A percentile compares a stretch with the other conserved stretches of the same genome.
phyloP scores from a whole-genome alignment of 1,140 invertebrate genomes.

The Drosophila ironensis region DNA sequence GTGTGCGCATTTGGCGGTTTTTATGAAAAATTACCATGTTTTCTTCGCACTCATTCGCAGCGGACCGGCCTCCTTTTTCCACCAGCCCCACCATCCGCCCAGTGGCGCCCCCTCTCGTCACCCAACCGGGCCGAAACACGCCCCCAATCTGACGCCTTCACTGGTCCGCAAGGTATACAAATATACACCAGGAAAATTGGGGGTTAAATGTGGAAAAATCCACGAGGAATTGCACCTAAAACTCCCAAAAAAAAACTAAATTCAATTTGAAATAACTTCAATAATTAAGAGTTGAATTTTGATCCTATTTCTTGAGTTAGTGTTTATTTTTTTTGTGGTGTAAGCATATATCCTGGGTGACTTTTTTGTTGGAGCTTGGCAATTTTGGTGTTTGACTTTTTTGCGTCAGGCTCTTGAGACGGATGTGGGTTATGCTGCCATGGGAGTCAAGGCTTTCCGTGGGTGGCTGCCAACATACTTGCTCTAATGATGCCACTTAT shows the following conservation, averaged over 20 bases:
- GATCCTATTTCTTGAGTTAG: too few relatives aligned
- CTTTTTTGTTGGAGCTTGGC: slow-evolving; percentile 55
- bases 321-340: too few relatives aligned
- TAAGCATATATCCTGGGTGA: slow-evolving; percentile 10
- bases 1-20: slow-evolving; percentile 79
- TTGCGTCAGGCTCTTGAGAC: slow-evolving; percentile 73
- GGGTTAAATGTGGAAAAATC: too few relatives aligned
- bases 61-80: not conserved
- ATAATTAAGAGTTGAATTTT: too few relatives aligned
- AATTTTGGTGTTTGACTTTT: slow-evolving; percentile 76
- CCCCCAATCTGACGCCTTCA: slow-evolving; percentile 37
- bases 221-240: too few relatives aligned
- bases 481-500: slow-evolving; percentile 79
- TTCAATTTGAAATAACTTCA: too few relatives aligned
- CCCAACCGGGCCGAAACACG: slow-evolving; percentile 12
- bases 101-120: not conserved
- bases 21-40: slow-evolving; percentile 81
- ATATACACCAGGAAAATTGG: slow-evolving; percentile 1
- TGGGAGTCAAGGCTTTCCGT: slow-evolving; percentile 21
- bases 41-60: slow-evolving; percentile 73
- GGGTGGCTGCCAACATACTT: slow-evolving; percentile 60
- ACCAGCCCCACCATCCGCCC: too few relatives aligned
- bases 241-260: too few relatives aligned
- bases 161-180: slow-evolving; percentile 12
- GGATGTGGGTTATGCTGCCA: slow-evolving; percentile 1